Evolutionary conservation across 1,140 invertebrate species (phyloP).

Genomic region (Lasioglossum baleicum): DNA sequence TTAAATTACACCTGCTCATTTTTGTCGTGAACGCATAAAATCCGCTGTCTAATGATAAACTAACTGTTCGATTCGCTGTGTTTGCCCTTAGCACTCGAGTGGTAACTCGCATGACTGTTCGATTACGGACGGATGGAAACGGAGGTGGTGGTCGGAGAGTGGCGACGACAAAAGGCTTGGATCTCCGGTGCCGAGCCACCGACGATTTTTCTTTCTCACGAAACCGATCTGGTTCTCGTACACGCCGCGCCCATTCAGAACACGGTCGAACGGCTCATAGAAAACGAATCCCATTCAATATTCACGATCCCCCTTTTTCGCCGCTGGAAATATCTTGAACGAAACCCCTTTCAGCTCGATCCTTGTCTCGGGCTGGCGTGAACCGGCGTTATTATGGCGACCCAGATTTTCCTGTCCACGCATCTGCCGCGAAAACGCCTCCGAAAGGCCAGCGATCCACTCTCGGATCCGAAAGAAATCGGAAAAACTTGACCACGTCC

Average conservation of each 20-base stretch:
- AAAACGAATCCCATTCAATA: conserved; percentile 63
- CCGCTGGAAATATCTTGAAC: conserved; percentile 29
- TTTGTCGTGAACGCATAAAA: no score
- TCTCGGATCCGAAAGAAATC: not conserved
- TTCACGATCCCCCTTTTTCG: conserved; percentile 54
- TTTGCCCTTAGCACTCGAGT: no score
- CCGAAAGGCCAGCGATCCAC: not conserved
- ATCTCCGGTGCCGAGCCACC: conserved; percentile 5
- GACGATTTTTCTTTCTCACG: conserved; percentile 57
- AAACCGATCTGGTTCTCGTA: conserved; percentile 44
- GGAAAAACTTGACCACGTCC: no score
- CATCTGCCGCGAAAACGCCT: conserved; percentile 27
- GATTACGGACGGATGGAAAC: not conserved
- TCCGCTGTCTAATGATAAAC: no score
- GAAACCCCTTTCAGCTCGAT: conserved; percentile 40
- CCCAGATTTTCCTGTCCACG: conserved; percentile 31
- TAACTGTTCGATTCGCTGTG: no score
- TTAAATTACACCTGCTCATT: no score
- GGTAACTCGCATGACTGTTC: not conserved
- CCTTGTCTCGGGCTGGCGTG: not conserved
- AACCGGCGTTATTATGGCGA: conserved; percentile 25
- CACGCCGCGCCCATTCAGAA: conserved; percentile 39
- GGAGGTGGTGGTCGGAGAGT: not conserved
- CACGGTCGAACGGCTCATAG: conserved; percentile 33
- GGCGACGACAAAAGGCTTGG: not conserved